Evolutionary conservation across 2,797 vertebrate species (phyloP).

Genomic region (Rhyacichthys aspro): DNA sequence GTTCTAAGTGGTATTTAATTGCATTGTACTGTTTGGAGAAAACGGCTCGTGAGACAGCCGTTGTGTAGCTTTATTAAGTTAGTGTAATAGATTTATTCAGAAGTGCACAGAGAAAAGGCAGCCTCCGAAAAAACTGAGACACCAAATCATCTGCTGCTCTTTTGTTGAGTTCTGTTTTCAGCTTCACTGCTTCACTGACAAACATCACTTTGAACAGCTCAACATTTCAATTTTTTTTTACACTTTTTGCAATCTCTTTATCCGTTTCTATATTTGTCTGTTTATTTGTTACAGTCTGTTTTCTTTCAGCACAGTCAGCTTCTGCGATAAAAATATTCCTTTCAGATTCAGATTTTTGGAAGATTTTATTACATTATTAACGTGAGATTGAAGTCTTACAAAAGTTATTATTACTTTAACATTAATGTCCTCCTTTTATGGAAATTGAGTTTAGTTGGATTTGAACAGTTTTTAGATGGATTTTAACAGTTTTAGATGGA

Average conservation of each 20-base stretch:
- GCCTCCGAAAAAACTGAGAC: constrained; percentile 31
- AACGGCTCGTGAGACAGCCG: constrained; percentile 34
- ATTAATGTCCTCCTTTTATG: too few relatives aligned
- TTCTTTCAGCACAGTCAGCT: too few relatives aligned
- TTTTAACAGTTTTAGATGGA: too few relatives aligned
- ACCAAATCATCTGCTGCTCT: constrained; percentile 16
- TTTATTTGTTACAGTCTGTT: too few relatives aligned
- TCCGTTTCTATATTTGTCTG: too few relatives aligned
- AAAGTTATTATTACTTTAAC: too few relatives aligned
- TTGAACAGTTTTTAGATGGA: too few relatives aligned
- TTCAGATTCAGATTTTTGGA: too few relatives aligned
- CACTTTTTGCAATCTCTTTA: constrained; percentile 19
- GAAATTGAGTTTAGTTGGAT: too few relatives aligned
- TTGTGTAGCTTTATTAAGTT: constrained; percentile 42
- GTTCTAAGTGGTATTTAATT: constrained; percentile 57
- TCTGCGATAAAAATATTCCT: too few relatives aligned
- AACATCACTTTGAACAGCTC: constrained; percentile 45
- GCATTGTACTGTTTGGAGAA: constrained; percentile 40
- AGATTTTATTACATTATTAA: too few relatives aligned
- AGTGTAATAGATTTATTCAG: constrained; percentile 16
- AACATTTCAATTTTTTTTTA: constrained; percentile 30
- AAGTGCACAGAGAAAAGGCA: background rate
- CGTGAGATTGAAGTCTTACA: too few relatives aligned
- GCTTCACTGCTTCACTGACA: constrained; percentile 42
- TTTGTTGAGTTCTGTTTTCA: constrained; percentile 26